Conservation (phyloP, 2,797 vertebrate species). For the Sardinella longiceps region DNA sequence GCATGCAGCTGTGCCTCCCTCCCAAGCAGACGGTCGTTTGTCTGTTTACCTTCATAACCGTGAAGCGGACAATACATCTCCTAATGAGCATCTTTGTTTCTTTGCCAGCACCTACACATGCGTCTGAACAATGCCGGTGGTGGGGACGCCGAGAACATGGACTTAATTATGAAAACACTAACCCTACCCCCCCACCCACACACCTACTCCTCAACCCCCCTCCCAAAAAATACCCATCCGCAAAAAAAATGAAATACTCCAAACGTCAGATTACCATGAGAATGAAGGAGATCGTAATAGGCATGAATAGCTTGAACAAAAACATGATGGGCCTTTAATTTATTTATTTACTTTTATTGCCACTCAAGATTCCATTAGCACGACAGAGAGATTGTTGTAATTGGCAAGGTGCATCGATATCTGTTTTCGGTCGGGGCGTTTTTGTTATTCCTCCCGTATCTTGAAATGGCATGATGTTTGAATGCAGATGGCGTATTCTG, state of each 20-base stretch:
- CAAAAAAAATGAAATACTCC: constrained; percentile 44
- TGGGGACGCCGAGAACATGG: constrained; percentile 61
- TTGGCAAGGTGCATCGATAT: constrained; percentile 76
- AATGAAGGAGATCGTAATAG: constrained; percentile 72
- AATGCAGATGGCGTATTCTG: constrained; percentile 69
- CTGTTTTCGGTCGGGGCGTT: constrained; percentile 64
- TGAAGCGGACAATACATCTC: constrained; percentile 64
- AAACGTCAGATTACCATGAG: constrained; percentile 77
- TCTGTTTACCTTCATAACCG: constrained; percentile 79
- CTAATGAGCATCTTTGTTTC: constrained; percentile 77
- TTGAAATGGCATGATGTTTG: constrained; percentile 70
- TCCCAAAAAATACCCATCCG: not conserved
- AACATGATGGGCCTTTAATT: constrained; percentile 66
- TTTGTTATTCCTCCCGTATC: constrained; percentile 65
- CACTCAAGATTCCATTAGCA: constrained; percentile 80
- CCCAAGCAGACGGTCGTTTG: constrained; percentile 60
- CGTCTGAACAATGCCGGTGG: constrained; percentile 71
- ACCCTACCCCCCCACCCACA: constrained; percentile 50
- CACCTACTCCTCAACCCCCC: constrained; percentile 34
- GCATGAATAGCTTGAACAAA: constrained; percentile 69
- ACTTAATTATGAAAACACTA: constrained; percentile 70
- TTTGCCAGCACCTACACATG: constrained; percentile 75
- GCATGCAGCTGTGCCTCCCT: constrained; percentile 70
- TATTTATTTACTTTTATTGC: constrained; percentile 74
- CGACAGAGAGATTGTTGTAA: constrained; percentile 68